A percentile compares a stretch with the other conserved stretches of the same genome.
Conservation (phyloP, 1,140 invertebrate species). For the Monomorium pharaonis region DNA sequence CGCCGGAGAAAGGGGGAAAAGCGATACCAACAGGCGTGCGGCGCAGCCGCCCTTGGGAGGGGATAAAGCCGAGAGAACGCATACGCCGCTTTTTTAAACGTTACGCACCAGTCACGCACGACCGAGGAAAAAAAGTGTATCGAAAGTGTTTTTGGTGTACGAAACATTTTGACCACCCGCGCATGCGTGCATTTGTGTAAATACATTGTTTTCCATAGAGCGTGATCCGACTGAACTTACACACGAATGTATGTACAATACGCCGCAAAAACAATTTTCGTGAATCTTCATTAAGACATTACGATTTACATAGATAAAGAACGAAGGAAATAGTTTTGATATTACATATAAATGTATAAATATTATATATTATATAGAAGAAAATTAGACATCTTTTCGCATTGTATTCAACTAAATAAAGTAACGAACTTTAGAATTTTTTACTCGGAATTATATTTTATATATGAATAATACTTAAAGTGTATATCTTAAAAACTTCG, state of each 20-base stretch:
- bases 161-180: not conserved
- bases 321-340: not conserved
- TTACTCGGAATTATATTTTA: not conserved
- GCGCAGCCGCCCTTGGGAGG: not conserved
- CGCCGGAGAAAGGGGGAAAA: constrained; percentile 26
- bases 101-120: not conserved
- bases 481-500: no score
- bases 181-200: no score
- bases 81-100: constrained; percentile 3
- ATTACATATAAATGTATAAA: not conserved
- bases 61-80: constrained; percentile 39
- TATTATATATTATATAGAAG: not conserved
- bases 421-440: not conserved
- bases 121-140: not conserved
- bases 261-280: not conserved
- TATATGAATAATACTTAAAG: no score
- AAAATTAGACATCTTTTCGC: not conserved
- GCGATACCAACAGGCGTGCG: constrained; percentile 21
- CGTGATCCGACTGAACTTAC: no score
- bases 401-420: not conserved
- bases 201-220: no score
- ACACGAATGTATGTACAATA: no score
- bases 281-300: no score
- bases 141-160: not conserved
- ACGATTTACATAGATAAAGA: no score